These are phyloP conservation scores for Centropus unirufus DNA, from an alignment of 2,113 vertebrate species.

Conservation along the genomic window DNA sequence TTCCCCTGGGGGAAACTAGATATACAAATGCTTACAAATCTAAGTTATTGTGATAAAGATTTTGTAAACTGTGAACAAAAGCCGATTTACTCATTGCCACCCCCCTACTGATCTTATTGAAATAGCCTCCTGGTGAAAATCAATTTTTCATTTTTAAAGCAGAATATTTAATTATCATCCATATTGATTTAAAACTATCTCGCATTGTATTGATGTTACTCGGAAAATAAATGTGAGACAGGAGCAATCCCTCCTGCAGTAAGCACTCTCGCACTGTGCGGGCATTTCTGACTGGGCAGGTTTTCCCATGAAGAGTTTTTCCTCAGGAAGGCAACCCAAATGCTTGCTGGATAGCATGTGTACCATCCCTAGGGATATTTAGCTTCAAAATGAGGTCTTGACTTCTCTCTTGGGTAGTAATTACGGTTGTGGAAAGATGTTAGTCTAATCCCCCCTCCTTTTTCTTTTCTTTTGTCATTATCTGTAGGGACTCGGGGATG, in stretches of 20 bases:
- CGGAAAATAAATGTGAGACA: background rate
- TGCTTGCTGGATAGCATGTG: background rate
- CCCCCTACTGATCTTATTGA: constrained; percentile 25
- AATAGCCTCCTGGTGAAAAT: constrained; percentile 58
- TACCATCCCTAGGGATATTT: background rate
- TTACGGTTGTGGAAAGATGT: background rate
- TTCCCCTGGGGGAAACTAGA: background rate
- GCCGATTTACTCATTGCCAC: background rate
- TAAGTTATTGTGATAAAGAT: background rate
- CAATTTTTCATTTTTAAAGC: constrained; percentile 57
- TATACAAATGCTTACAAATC: constrained; percentile 15
- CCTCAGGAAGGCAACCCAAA: background rate
- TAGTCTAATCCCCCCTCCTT: background rate
- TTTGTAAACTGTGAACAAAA: constrained; percentile 54
- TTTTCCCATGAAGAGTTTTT: background rate
- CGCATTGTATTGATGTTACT: background rate
- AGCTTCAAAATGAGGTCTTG: background rate
- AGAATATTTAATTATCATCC: constrained; percentile 62
- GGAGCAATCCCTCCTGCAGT: background rate
- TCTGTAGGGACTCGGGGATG: background rate
- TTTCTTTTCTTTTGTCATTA: background rate
- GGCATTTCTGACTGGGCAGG: background rate
- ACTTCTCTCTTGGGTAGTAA: background rate
- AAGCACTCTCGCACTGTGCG: background rate
- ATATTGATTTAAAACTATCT: constrained; percentile 60